phyloP scores from a whole-genome alignment of 2,888 invertebrate species.

The Coleophora flavipennella region DNA sequence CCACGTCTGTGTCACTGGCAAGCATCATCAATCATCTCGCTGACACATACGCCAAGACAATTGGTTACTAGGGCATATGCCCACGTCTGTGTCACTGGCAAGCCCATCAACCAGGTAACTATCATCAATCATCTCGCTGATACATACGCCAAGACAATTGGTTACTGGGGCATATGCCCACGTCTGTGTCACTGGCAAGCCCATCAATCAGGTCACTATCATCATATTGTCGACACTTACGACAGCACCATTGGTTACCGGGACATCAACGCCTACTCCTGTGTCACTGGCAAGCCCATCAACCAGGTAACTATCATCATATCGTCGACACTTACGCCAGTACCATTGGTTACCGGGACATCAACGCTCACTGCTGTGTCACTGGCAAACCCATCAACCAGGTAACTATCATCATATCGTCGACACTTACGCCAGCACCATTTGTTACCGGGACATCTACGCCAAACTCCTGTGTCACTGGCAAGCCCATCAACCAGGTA shows the following conservation, averaged over 20 bases:
- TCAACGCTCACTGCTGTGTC: constrained; percentile 97
- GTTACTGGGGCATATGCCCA: constrained; percentile 94
- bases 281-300: constrained; percentile 98
- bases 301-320: constrained; percentile 72
- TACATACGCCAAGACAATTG: constrained; percentile 96
- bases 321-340: constrained; percentile 93
- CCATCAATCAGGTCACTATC: constrained; percentile 81
- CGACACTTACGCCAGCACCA: too few relatives aligned
- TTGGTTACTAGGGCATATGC: constrained; percentile 93
- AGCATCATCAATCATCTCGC: too few relatives aligned
- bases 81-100: constrained; percentile 98
- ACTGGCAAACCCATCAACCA: constrained; percentile 98
- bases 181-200: constrained; percentile 98
- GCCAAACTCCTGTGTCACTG: constrained; percentile 98
- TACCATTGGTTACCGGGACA: constrained; percentile 92
- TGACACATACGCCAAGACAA: constrained; percentile 96
- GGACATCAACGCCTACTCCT: constrained; percentile 96
- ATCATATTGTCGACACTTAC: constrained; percentile 97
- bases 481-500: constrained; percentile 98
- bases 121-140: constrained; percentile 83
- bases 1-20: constrained; percentile 96
- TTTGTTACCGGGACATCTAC: too few relatives aligned
- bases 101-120: constrained; percentile 87
- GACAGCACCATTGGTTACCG: constrained; percentile 93
- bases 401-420: too few relatives aligned